Base-by-base conservation (phyloP, 2,113 vertebrate genomes). In the Mormyrus lacerda region DNA sequence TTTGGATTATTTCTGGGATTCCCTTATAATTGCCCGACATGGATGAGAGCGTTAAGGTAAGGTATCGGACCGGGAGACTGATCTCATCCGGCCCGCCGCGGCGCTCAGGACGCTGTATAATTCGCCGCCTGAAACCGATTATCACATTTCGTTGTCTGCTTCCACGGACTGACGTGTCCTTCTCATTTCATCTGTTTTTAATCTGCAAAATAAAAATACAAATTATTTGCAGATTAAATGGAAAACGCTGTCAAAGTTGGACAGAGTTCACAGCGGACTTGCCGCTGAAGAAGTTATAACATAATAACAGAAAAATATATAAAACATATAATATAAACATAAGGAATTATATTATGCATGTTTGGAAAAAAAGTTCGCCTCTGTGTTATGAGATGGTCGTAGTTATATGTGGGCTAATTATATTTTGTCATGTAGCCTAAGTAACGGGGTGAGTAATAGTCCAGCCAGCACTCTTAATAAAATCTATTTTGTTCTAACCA, bases 1-100 rank as follows among this genome's bases (percentile, higher is more conserved):
- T 98, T 96, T 96, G 97, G 97, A 96, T 97, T 97, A 97, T 96
- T 95, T 96, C 95, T 95, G 96, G 96, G 94, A 91, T 97, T 97
- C 96, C 93, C 96, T 95, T 96, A 96, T 97, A 95, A 95, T 96
- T 97, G 92, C 96, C 96, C 96, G 96, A 96, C 96, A 99, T 99
- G 98, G 98, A 99, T 97, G 98, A 98, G 95, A 98, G 98, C 95
- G 99, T 99, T 96, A 99, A 98, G 98, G 98, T 99, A 98, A 97
- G 97, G 92, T 91, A 93, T 93, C 93, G 94, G 91, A 94, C 92
- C 93, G 94, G 91, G 15, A 35, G 11, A 58, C 24, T 27, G 85
- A 35, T 39, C 61, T 13, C 10, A 27, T 27, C n/a, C 3, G n/a
- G 8, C 10, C 61, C 61, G 61, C 61, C 61, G 61, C 61, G 61